Evolutionary conservation across 2,797 vertebrate genomes (phyloP).

Genomic region (Aeoliscus strigatus): DNA sequence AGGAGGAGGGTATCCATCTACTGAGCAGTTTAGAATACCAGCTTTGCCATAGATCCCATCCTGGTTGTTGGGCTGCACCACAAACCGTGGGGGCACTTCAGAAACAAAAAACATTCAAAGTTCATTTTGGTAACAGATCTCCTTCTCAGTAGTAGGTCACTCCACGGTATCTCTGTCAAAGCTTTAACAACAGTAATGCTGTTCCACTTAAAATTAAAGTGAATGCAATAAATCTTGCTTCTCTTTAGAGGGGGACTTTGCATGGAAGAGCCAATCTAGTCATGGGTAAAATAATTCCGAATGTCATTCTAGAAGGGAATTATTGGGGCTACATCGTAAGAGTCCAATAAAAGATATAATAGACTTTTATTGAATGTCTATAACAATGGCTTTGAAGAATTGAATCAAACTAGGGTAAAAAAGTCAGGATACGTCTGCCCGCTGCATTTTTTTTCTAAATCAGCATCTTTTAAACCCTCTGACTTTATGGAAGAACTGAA

Average conservation of each 20-base stretch:
- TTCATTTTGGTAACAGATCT: not conserved
- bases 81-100: conserved; percentile 91
- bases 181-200: no score
- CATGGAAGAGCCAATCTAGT: not conserved
- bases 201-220: conserved; percentile 1
- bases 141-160: not conserved
- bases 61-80: conserved; percentile 98
- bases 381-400: not conserved
- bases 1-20: conserved; percentile 94
- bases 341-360: not conserved
- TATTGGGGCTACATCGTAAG: not conserved
- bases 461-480: not conserved
- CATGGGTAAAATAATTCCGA: not conserved
- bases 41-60: conserved; percentile 97
- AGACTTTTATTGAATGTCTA: conserved; percentile 3
- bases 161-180: not conserved
- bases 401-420: not conserved
- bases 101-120: not conserved
- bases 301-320: not conserved
- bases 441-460: not conserved
- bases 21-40: conserved; percentile 93
- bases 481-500: conserved; percentile 5
- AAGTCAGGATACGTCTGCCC: not conserved
- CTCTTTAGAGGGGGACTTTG: not conserved
- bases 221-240: not conserved